phyloP scores from a whole-genome alignment of 1,140 invertebrate species.

The Eurosta solidaginis region DNA sequence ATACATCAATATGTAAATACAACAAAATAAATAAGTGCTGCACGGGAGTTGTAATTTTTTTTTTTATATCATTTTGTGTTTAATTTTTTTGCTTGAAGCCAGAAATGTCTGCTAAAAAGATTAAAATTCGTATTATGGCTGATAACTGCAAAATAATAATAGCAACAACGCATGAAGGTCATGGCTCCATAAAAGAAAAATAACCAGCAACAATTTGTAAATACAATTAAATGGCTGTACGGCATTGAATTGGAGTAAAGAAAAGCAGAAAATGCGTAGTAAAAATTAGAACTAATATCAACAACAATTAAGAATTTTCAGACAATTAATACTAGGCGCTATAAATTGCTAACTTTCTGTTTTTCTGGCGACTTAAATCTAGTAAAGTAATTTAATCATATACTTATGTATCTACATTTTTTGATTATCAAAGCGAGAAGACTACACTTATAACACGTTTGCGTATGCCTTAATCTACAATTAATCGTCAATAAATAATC shows the following conservation, averaged over 20 bases:
- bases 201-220: not conserved
- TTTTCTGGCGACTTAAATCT: no score
- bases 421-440: no score
- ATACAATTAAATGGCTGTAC: not conserved
- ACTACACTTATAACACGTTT: no score
- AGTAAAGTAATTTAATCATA: no score
- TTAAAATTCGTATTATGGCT: not conserved
- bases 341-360: no score
- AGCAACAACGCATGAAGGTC: not conserved
- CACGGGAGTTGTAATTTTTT: not conserved
- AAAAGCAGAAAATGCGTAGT: no score
- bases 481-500: no score
- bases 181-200: conserved; percentile 15
- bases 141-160: conserved; percentile 19
- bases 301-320: no score
- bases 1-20: not conserved
- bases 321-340: no score
- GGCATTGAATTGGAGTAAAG: not conserved
- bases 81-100: not conserved
- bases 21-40: not conserved
- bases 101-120: not conserved
- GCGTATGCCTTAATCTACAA: no score
- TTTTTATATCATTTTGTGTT: not conserved
- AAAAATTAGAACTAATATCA: no score
- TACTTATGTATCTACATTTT: no score